These are phyloP conservation scores for Bucorvus abyssinicus DNA, from an alignment of 2,797 vertebrate genomes.

Conservation along the genomic window DNA sequence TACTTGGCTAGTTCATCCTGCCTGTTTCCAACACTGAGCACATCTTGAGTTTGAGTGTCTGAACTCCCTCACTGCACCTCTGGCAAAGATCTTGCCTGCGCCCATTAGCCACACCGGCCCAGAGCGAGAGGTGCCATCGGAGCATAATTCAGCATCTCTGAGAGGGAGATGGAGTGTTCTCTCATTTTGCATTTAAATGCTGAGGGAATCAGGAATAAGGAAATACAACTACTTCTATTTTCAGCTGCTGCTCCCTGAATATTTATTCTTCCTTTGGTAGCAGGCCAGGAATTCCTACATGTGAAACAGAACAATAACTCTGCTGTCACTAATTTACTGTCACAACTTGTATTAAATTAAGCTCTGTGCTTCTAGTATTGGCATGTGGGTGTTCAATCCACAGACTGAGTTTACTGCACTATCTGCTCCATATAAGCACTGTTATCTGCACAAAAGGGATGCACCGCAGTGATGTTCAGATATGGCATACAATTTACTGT, in stretches of 20 bases:
- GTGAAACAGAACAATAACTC: neutral
- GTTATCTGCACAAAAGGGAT: neutral
- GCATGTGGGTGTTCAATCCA: neutral
- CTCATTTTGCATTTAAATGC: neutral
- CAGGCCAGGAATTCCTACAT: neutral
- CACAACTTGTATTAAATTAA: neutral
- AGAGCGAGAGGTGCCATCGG: neutral
- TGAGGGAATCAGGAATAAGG: neutral
- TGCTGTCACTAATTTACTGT: constrained; percentile 5
- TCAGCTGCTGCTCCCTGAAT: neutral
- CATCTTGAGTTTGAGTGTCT: neutral
- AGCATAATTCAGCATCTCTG: neutral
- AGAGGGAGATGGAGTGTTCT: neutral
- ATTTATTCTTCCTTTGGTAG: neutral
- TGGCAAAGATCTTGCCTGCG: neutral
- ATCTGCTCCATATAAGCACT: neutral
- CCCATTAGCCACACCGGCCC: fast-evolving
- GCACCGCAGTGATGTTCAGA: neutral
- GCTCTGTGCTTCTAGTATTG: neutral
- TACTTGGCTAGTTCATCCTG: neutral
- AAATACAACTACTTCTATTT: neutral
- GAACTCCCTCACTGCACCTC: neutral
- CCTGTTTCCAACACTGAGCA: neutral
- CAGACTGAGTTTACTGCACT: neutral
- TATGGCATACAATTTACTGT: neutral